These are phyloP conservation scores for Ophion ellenae DNA, from an alignment of 2,888 invertebrate species.

Conservation along the genomic window DNA sequence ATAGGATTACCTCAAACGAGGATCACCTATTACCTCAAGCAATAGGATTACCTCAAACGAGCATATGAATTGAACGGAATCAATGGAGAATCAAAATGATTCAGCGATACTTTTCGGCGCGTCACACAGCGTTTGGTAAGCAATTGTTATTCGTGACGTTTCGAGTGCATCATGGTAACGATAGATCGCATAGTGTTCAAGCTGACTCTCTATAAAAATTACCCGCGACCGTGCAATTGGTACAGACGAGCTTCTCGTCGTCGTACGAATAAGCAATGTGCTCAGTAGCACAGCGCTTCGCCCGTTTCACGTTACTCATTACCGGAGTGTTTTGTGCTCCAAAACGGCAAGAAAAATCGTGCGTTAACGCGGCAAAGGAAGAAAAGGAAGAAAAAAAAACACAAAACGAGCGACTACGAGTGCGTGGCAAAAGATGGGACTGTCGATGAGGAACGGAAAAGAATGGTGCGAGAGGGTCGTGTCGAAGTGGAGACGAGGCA, in stretches of 20 bases:
- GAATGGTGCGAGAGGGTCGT: constrained; percentile 14
- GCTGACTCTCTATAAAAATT: too few species aligned
- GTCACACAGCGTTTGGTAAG: too few species aligned
- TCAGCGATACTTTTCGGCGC: too few species aligned
- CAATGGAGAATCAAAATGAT: too few species aligned
- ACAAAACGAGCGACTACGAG: constrained; percentile 43
- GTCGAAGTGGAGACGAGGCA: constrained; percentile 13
- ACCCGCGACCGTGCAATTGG: constrained; percentile 45
- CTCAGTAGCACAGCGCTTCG: constrained; percentile 64
- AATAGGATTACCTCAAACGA: too few species aligned
- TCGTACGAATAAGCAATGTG: constrained; percentile 78
- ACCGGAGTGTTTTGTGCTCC: constrained; percentile 45
- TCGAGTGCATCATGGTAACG: not conserved
- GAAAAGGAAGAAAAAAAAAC: constrained; percentile 45
- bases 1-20: too few species aligned
- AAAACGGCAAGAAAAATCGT: constrained; percentile 38
- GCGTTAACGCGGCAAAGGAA: constrained; percentile 30
- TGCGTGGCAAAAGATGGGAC: constrained; percentile 34
- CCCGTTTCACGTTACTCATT: constrained; percentile 56
- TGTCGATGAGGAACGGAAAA: constrained; percentile 27
- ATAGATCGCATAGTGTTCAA: not conserved
- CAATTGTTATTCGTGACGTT: too few species aligned
- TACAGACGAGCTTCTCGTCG: constrained; percentile 71
- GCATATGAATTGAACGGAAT: accelerated
- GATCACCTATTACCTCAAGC: too few species aligned